Base-by-base conservation (phyloP, 2,797 vertebrate species). In the Sciaenops ocellatus region DNA sequence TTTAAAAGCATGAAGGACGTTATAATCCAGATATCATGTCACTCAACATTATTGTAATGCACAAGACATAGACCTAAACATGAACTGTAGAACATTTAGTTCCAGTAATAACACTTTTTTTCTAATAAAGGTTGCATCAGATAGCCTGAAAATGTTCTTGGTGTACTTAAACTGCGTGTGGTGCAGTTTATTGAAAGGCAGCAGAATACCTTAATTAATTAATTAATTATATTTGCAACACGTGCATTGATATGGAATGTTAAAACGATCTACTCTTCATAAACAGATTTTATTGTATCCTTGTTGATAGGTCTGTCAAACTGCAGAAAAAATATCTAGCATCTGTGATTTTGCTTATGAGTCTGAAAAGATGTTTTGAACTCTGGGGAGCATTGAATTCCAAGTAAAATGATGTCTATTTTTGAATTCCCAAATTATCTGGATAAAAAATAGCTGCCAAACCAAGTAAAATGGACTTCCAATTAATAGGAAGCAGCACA, bases 1-100 rank as follows among this genome's bases (percentile, higher is more conserved):
- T 64, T 28, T 30, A 3, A 65, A 80, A 79, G 38, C 44, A 17
- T 24, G 34, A 62, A 71, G 18, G 10, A 62, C 24, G 16, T n/a
- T 5, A 55, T 44, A 57, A 74, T 24, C 28, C 26, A 4, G n/a
- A 55, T 16, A 56, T 78, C 3, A 26, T 24, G 22, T 44, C 17
- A 1, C 28, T 75, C 0, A 0, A 20, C 30, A 17, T 70, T 5
- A 46, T 0, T 59, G 34, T 28, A 69, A 76, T 17, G 50, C 30
- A 54, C 17, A 11, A 7, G n/a, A 3, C 7, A 50, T 0, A 20
- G 17, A n/a, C 6, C 4, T 26, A 12, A 26, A 26, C 50, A 38
- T 54, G 1, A 24, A 47, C 15, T 42, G n/a, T 50, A 6, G 28
- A 10, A 20, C 16, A 22, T 59, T 65, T 17, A 24, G 12, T 16